These are phyloP conservation scores for Mystacides longicornis DNA, from an alignment of 2,888 invertebrate species.

Conservation along the genomic window DNA sequence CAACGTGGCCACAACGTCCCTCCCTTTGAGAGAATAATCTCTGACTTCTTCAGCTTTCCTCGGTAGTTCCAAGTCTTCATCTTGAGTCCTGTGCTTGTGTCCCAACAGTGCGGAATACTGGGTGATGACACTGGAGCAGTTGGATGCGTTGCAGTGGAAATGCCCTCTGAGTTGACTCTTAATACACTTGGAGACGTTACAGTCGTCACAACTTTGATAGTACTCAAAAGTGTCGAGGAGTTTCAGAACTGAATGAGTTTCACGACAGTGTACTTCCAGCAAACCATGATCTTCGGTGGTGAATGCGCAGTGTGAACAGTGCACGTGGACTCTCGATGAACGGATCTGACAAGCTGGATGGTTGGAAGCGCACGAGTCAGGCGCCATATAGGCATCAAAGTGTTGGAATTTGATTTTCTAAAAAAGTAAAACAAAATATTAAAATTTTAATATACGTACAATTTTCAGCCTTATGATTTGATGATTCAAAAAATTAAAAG, in stretches of 20 bases:
- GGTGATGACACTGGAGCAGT: slow-evolving; percentile 44
- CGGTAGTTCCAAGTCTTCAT: slow-evolving; percentile 40
- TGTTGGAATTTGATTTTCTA: slow-evolving; percentile 55
- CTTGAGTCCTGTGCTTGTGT: slow-evolving; percentile 41
- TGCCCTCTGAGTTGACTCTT: slow-evolving; percentile 42
- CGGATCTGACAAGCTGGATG: slow-evolving; percentile 67
- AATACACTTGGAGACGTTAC: slow-evolving; percentile 38
- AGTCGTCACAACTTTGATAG: slow-evolving; percentile 52
- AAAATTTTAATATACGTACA: not conserved
- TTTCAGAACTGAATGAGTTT: slow-evolving; percentile 76
- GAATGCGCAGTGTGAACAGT: slow-evolving; percentile 83
- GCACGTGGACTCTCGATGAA: slow-evolving; percentile 67
- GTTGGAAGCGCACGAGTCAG: slow-evolving; percentile 55
- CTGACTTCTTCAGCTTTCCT: slow-evolving; percentile 46
- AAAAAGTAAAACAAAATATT: slow-evolving; percentile 28
- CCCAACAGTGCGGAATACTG: slow-evolving; percentile 46
- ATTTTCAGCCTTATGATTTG: not conserved
- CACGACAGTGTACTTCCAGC: slow-evolving; percentile 75
- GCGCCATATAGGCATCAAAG: slow-evolving; percentile 53
- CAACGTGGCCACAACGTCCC: slow-evolving; percentile 34
- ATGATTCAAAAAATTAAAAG: not conserved
- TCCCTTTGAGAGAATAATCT: slow-evolving; percentile 47
- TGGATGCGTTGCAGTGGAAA: slow-evolving; percentile 45
- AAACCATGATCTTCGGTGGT: slow-evolving; percentile 69
- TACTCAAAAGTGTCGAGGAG: slow-evolving; percentile 81